These are phyloP conservation scores for Diarsia rubi DNA, from an alignment of 2,888 invertebrate species.

Conservation along the genomic window DNA sequence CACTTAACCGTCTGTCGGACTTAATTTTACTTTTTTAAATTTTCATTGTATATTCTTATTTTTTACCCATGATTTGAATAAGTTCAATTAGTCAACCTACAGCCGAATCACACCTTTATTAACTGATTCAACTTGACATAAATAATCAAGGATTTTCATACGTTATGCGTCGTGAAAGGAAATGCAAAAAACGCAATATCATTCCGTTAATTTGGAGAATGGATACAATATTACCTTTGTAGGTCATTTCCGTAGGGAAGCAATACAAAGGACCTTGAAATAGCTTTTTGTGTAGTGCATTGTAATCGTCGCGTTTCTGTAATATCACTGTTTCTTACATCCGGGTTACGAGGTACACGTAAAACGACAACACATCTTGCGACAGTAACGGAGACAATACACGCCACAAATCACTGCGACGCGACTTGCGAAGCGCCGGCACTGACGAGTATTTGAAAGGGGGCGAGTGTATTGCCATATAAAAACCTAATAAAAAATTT, in stretches of 20 bases:
- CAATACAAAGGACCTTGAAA: slow-evolving; percentile 12
- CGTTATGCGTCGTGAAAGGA: slow-evolving; percentile 3
- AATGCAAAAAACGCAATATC: slow-evolving; percentile 15
- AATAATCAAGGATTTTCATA: slow-evolving; percentile 4
- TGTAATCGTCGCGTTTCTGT: background rate
- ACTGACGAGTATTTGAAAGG: background rate
- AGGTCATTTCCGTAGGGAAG: slow-evolving; percentile 29
- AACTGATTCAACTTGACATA: slow-evolving; percentile 1
- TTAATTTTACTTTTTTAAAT: background rate
- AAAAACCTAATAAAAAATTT: no score
- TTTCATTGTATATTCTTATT: background rate
- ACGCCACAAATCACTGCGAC: background rate
- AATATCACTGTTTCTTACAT: no score
- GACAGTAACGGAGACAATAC: background rate
- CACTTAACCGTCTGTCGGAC: background rate
- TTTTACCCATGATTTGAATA: background rate
- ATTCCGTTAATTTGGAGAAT: slow-evolving; percentile 10
- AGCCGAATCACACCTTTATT: background rate
- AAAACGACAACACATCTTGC: background rate
- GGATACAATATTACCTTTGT: slow-evolving; percentile 6
- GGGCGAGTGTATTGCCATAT: no score
- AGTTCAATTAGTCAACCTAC: background rate
- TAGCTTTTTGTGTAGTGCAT: background rate
- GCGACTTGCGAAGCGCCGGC: background rate
- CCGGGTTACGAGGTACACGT: background rate